Evolutionary conservation across 2,797 vertebrate genomes (phyloP).

Genomic region (Sebastes matsubarae): DNA sequence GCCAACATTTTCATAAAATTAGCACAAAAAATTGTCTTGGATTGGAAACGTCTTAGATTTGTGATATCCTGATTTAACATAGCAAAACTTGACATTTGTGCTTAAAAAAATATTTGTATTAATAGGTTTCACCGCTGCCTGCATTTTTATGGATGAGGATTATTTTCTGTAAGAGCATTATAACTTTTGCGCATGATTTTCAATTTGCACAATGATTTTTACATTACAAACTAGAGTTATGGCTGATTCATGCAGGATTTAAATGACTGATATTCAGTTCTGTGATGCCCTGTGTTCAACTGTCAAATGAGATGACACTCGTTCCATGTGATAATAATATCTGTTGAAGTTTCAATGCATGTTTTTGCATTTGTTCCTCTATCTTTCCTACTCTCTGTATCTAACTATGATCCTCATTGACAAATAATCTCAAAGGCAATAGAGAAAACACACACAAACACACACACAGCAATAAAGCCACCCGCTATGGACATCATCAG

Average conservation of each 20-base stretch:
- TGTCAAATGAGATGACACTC: neutral
- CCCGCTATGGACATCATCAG: constrained; percentile 51
- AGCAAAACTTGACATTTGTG: neutral
- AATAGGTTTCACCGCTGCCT: neutral
- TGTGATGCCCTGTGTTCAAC: neutral
- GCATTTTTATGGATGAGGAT: neutral
- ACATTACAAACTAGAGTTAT: neutral
- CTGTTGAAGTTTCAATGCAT: neutral
- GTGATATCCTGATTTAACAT: neutral
- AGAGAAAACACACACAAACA: constrained; percentile 19
- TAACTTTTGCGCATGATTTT: neutral
- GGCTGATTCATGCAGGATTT: neutral
- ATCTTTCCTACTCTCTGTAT: constrained; percentile 17
- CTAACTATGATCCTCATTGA: constrained; percentile 18
- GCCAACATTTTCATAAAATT: neutral
- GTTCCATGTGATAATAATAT: constrained; percentile 5
- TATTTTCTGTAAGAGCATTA: too few relatives aligned
- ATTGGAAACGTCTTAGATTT: neutral
- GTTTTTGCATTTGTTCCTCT: neutral
- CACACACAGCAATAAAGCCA: constrained; percentile 34
- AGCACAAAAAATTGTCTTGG: neutral
- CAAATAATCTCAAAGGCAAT: constrained; percentile 23
- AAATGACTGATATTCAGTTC: neutral
- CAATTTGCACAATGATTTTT: neutral
- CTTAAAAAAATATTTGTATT: neutral